Percentiles rank a stretch among this genome's conserved stretches.
Conservation (phyloP, 1,140 invertebrate species). For the Calosoma granatense region DNA sequence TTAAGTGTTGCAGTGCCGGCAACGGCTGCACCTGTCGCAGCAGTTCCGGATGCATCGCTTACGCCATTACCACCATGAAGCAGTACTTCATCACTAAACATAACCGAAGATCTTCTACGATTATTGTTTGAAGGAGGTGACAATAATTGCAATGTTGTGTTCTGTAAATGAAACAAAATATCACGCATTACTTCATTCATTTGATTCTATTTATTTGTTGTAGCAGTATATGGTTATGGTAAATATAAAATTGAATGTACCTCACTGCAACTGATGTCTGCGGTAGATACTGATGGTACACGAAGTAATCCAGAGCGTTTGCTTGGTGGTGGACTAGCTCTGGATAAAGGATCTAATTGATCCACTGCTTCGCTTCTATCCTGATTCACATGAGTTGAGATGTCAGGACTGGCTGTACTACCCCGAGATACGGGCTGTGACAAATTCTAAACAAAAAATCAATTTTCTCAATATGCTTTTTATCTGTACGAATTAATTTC, state of each 20-base stretch:
- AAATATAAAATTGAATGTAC: background rate
- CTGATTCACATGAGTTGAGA: background rate
- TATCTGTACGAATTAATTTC: too few species aligned
- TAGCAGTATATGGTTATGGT: background rate
- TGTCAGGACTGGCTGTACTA: background rate
- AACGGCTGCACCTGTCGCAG: background rate
- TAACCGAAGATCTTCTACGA: conserved; percentile 66
- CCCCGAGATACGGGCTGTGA: background rate
- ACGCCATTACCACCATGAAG: conserved; percentile 39
- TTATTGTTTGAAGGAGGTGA: conserved; percentile 42
- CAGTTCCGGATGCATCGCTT: background rate
- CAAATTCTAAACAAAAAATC: conserved; percentile 1
- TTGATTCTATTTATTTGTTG: too few species aligned
- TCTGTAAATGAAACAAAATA: background rate
- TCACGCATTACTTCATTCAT: too few species aligned
- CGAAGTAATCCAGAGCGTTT: conserved; percentile 40
- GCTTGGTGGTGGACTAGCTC: conserved; percentile 10
- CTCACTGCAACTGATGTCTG: conserved; percentile 26
- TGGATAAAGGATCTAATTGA: background rate
- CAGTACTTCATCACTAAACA: conserved; percentile 77
- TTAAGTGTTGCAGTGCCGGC: background rate
- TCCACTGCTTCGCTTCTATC: background rate
- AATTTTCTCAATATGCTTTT: too few species aligned
- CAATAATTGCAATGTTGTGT: conserved; percentile 46
- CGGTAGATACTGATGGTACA: conserved; percentile 41